Base-by-base conservation (phyloP, 92 coral and sea anemone genomes). In the Plumapathes pennacea region DNA sequence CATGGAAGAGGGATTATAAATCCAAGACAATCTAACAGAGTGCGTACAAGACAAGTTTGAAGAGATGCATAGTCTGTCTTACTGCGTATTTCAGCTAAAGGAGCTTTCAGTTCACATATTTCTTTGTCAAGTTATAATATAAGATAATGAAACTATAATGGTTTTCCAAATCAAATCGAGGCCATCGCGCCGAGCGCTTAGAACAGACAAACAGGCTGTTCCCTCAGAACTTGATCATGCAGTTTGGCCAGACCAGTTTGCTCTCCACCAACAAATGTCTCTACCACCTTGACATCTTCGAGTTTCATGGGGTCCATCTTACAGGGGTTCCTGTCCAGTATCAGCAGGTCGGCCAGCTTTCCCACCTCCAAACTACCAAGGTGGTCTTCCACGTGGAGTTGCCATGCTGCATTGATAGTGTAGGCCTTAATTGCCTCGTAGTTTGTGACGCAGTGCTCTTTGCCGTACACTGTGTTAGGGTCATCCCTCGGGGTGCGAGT, bases 341-440 rank as follows among this genome's bases (percentile, higher is more conserved):
- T 64, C 10, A 79, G 50, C 13, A 79, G 62, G 48, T 79, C 85
- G 17, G 85, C 85, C 40, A 38, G 46, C 55, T 79, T 79, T 25
- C 50, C 38, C 19, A 46, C 22, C 29, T 27, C 21, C 38, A 65
- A 53, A 52, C 62, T 65, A 25, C 73, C 73, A 25, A 49, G 50
- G 40, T 42, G 27, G 9, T 71, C 70, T n/a, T 71, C 79, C 32
- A 24, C 29, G 54, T 71, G 79, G 10, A 71, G 28, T 50, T 71
- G 86, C 78, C 84, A 68, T 4, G 84, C 88, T 0, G 84, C 89
- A n/a, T 76, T 53, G 47, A 67, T 82, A 21, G 89, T 82, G 59
- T 66, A 67, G 3, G 68, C 84, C 37, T 67, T 81, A 50, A 81
- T 28, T 2, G 82, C 88, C 25, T 81, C 82, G 20, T 81, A 50